Base-by-base conservation (phyloP, 1,140 invertebrate genomes). In the Lepidostoma basale region DNA sequence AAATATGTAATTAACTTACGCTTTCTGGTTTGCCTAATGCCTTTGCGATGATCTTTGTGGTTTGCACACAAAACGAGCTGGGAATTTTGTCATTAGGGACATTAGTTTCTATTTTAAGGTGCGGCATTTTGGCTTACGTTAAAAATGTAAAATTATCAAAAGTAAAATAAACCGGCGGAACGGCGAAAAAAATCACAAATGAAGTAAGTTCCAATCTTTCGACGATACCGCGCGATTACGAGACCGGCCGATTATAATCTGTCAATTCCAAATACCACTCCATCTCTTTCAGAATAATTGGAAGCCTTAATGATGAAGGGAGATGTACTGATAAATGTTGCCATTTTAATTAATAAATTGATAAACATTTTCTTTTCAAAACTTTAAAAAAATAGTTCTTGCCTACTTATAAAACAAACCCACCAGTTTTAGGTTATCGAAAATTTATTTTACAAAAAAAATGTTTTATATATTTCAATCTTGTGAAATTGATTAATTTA, bases 51-150 rank as follows among this genome's bases (percentile, higher is more conserved):
- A 87, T 73, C 68, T 80, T 74, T 33, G 82, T 83, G n/a, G 87
- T 78, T 75, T 83, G 84, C 23, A 77, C 76, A 3, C 85, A 76
- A 74, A 89, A 85, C 76, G 85, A 84, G 9, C 76, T 70, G 0
- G 88, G 84, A 67, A 90, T 83, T 78, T 86, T 85, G 9, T 74
- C 76, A 45, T 78, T 76, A 0, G 84, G 79, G 23, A 90, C 76
- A 76, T 89, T 90, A 0, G 88, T 89, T 78, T 87, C 83, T 39
- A 90, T 79, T 64, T 83, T 81, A 52, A 90, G 85, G 75, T 85
- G 83, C 2, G 88, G 88, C 88, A 90, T 90, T 69, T 76, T 80
- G 20, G 30, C 3, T 28, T 30, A 62, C 14, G 5, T 20, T 33
- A 23, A 60, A 2, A 3, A 45, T 45, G 18, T 45, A 14, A 8